phyloP scores from a whole-genome alignment of 2,797 vertebrate genomes.

The Poeciliopsis paucimaculata region DNA sequence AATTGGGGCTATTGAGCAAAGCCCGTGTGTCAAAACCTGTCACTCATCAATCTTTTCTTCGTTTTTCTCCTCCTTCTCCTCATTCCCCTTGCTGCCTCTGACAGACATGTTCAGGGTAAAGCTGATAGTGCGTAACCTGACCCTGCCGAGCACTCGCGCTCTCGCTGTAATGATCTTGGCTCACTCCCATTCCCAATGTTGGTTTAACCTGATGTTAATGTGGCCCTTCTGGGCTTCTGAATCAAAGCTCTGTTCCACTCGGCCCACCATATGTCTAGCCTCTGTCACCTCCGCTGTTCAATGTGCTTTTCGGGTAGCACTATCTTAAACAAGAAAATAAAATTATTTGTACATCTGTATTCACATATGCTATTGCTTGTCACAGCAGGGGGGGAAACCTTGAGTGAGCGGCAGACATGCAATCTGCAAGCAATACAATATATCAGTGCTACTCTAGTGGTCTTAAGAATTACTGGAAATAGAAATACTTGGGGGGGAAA shows the following conservation, averaged over 20 bases:
- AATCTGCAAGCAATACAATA: slow-evolving; percentile 10
- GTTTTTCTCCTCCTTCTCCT: slow-evolving; percentile 20
- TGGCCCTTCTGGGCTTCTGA: slow-evolving; percentile 62
- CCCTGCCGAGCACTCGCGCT: slow-evolving; percentile 35
- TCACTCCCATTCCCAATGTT: slow-evolving; percentile 72
- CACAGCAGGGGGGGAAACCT: slow-evolving; percentile 5
- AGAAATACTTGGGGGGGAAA: background rate
- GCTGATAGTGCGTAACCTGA: slow-evolving; percentile 65
- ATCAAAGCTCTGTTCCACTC: slow-evolving; percentile 68
- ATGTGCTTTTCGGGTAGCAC: slow-evolving; percentile 53
- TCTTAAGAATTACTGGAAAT: background rate
- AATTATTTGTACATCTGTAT: slow-evolving; percentile 41
- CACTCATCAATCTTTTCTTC: slow-evolving; percentile 52
- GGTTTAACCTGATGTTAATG: slow-evolving; percentile 80
- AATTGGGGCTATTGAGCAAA: slow-evolving; percentile 54
- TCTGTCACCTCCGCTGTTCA: slow-evolving; percentile 58
- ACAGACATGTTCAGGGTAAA: slow-evolving; percentile 67
- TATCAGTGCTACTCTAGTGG: background rate
- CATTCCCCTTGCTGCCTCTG: slow-evolving; percentile 37
- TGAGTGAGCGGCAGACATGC: slow-evolving; percentile 14
- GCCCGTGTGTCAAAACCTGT: slow-evolving; percentile 55
- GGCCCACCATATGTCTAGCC: slow-evolving; percentile 33
- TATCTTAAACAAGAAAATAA: slow-evolving; percentile 43
- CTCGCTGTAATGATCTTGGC: slow-evolving; percentile 65
- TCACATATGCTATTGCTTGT: slow-evolving; percentile 39